Percentiles rank a stretch among this genome's conserved stretches.
These are phyloP conservation scores for Tauraco erythrolophus DNA, from an alignment of 2,113 vertebrate genomes.

Conservation along the genomic window DNA sequence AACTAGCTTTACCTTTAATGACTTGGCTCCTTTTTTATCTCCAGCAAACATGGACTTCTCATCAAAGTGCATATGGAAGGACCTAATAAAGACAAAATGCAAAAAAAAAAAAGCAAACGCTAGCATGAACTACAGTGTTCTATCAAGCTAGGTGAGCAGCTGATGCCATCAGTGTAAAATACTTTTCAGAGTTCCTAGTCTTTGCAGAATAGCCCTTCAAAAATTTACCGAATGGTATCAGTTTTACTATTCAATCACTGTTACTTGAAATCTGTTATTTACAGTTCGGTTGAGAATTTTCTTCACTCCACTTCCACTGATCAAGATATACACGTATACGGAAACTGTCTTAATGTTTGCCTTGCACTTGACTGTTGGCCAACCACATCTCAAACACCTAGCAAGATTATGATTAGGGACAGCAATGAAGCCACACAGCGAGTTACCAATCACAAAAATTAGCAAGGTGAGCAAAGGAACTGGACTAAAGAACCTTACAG, in stretches of 20 bases:
- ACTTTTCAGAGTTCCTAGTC: neutral
- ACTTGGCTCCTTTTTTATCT: constrained; percentile 90
- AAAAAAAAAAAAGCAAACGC: neutral
- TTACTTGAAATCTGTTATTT: neutral
- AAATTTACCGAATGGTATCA: neutral
- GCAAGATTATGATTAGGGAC: neutral
- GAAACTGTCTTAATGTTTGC: neutral
- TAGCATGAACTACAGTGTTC: neutral
- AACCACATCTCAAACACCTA: neutral
- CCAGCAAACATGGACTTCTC: constrained; percentile 99
- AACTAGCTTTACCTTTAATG: constrained; percentile 85
- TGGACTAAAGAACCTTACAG: neutral
- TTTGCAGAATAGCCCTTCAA: neutral
- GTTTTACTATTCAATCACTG: neutral
- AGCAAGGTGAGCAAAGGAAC: neutral
- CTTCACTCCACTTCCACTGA: neutral
- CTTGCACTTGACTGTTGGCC: neutral
- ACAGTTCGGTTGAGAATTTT: neutral
- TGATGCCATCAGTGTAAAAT: neutral
- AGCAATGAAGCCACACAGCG: neutral
- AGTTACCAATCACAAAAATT: neutral
- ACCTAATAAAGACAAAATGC: constrained; percentile 72
- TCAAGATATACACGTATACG: neutral
- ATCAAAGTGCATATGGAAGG: constrained; percentile 97
- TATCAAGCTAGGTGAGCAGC: neutral